A percentile compares a stretch with the other conserved stretches of the same genome.
Conservation (phyloP, 2,888 invertebrate species). For the Catocala fraxini region DNA sequence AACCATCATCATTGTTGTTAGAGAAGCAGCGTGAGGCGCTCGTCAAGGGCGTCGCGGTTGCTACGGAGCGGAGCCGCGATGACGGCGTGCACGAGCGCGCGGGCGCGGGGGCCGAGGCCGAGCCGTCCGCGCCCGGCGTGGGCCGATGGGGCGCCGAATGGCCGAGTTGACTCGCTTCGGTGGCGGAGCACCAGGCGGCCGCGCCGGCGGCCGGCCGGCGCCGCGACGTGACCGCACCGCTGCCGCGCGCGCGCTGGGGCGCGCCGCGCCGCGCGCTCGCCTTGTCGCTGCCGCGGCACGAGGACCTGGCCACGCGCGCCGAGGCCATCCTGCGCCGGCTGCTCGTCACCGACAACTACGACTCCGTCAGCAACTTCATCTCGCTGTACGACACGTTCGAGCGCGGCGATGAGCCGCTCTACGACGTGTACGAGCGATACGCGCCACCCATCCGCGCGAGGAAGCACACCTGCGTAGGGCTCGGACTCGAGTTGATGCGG, state of each 20-base stretch:
- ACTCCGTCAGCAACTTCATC: slow-evolving; percentile 95
- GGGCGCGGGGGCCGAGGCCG: slow-evolving; percentile 81
- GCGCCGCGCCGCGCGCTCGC: slow-evolving; percentile 58
- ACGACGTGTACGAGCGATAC: slow-evolving; percentile 92
- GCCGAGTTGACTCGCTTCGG: slow-evolving; percentile 98
- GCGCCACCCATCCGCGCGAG: slow-evolving; percentile 92
- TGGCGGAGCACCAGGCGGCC: slow-evolving; percentile 67
- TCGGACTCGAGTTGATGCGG: slow-evolving; percentile 91
- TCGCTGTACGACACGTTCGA: slow-evolving; percentile 89
- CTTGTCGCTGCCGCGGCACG: slow-evolving; percentile 88
- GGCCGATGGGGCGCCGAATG: slow-evolving; percentile 97
- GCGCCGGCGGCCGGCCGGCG: slow-evolving; percentile 66
- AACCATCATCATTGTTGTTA: slow-evolving; percentile 89
- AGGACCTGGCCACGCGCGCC: slow-evolving; percentile 92
- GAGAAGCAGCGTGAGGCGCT: slow-evolving; percentile 89
- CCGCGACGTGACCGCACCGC: slow-evolving; percentile 90
- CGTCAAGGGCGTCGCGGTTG: slow-evolving; percentile 86
- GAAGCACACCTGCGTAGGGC: slow-evolving; percentile 96
- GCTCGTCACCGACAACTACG: slow-evolving; percentile 95
- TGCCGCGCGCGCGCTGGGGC: slow-evolving; percentile 89
- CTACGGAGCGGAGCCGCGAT: slow-evolving; percentile 62
- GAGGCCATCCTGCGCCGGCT: slow-evolving; percentile 93
- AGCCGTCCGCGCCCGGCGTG: slow-evolving; percentile 91
- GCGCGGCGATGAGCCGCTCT: slow-evolving; percentile 87
- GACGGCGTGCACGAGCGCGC: slow-evolving; percentile 66